These are phyloP conservation scores for Pachypanchax playfairii DNA, from an alignment of 2,113 vertebrate genomes.

Conservation along the genomic window DNA sequence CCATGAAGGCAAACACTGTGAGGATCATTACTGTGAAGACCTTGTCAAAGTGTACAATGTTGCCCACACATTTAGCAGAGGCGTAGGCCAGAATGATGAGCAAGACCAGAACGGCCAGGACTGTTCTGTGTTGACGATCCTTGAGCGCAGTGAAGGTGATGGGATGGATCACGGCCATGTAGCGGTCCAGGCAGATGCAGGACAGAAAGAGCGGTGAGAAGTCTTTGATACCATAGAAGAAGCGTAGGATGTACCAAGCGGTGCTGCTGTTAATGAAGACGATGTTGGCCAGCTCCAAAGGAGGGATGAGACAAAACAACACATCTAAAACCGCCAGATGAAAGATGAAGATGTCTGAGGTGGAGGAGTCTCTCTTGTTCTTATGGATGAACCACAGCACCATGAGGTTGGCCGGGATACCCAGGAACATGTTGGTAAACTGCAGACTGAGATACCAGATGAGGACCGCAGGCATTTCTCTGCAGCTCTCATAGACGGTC, in stretches of 20 bases:
- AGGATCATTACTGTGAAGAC: slow-evolving; percentile 78
- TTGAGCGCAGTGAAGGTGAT: slow-evolving; percentile 76
- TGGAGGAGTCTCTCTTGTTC: slow-evolving; percentile 75
- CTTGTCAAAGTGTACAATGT: slow-evolving; percentile 65
- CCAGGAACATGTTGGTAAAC: slow-evolving; percentile 81
- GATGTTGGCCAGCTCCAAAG: slow-evolving; percentile 71
- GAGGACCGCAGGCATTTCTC: slow-evolving; percentile 62
- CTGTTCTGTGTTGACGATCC: slow-evolving; percentile 59
- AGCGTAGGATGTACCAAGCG: slow-evolving; percentile 73
- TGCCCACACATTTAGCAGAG: slow-evolving; percentile 56
- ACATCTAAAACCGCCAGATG: slow-evolving; percentile 75
- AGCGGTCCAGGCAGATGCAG: slow-evolving; percentile 82
- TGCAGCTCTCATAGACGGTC: slow-evolving; percentile 65
- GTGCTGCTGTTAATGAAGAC: slow-evolving; percentile 65
- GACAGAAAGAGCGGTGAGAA: slow-evolving; percentile 76
- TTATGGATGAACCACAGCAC: slow-evolving; percentile 79
- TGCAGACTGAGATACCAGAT: slow-evolving; percentile 77
- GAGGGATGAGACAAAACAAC: slow-evolving; percentile 76
- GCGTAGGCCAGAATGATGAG: slow-evolving; percentile 72
- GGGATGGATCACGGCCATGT: slow-evolving; percentile 79
- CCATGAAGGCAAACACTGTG: slow-evolving; percentile 71
- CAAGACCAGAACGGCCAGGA: slow-evolving; percentile 64
- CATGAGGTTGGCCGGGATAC: slow-evolving; percentile 77
- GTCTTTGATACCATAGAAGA: slow-evolving; percentile 81
- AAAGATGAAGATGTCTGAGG: slow-evolving; percentile 77